Percentiles rank a stretch among this genome's conserved stretches.
phyloP scores from a whole-genome alignment of 2,113 vertebrate genomes.

The Glareola pratincola region DNA sequence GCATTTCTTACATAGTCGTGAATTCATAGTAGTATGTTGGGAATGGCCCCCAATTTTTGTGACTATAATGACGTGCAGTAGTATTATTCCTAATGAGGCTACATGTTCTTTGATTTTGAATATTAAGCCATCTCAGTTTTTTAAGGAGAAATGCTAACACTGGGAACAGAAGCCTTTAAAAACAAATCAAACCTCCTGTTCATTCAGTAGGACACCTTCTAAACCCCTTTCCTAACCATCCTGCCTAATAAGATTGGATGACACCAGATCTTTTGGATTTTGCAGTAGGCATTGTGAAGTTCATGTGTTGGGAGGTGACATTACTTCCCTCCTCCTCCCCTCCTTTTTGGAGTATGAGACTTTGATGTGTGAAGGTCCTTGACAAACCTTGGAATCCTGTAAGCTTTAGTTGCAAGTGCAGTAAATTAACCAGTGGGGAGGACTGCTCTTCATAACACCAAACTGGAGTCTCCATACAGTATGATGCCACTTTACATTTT shows the following conservation, averaged over 20 bases:
- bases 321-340: not conserved
- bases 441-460: not conserved
- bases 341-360: not conserved
- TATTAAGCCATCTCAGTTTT: not conserved
- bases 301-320: not conserved
- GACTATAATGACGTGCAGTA: not conserved
- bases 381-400: not conserved
- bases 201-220: not conserved
- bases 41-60: not conserved
- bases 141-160: not conserved
- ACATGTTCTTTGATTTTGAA: not conserved
- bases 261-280: not conserved
- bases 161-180: not conserved
- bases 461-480: not conserved
- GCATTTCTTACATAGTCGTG: not conserved
- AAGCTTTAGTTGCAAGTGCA: not conserved
- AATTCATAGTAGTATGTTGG: not conserved
- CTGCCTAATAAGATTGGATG: not conserved
- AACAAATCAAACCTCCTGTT: not conserved
- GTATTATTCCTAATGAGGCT: not conserved
- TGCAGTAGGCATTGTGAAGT: not conserved
- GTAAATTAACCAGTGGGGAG: not conserved
- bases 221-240: not conserved
- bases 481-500: accelerated
- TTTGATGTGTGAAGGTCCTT: not conserved